These are phyloP conservation scores for Pteruthius melanotis DNA, from an alignment of 2,113 vertebrate species.

Conservation along the genomic window DNA sequence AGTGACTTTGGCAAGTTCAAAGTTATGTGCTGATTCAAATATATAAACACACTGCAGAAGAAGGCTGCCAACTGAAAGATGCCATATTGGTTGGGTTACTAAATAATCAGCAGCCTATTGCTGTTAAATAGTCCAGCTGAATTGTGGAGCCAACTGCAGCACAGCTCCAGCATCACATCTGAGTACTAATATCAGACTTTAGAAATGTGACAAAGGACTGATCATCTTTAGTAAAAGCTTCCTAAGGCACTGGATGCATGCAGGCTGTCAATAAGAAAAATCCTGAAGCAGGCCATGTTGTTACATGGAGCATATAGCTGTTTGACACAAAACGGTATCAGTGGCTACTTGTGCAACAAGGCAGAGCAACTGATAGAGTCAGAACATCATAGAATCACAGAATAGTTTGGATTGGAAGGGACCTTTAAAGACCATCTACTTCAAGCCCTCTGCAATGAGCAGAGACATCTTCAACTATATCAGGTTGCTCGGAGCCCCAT, in stretches of 20 bases:
- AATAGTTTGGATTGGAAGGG: neutral
- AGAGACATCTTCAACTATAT: neutral
- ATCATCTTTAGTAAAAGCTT: neutral
- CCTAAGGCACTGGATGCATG: neutral
- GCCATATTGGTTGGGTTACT: neutral
- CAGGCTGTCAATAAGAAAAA: neutral
- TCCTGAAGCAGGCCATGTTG: neutral
- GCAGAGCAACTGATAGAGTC: neutral
- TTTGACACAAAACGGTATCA: neutral
- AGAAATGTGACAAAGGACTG: neutral
- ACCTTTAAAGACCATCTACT: neutral
- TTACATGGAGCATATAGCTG: neutral
- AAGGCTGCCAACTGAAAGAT: neutral
- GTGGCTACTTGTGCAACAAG: neutral
- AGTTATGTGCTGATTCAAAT: neutral
- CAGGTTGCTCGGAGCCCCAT: neutral
- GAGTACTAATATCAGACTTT: neutral
- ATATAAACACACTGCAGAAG: neutral
- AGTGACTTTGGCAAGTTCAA: conserved; percentile 22
- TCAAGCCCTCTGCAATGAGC: neutral
- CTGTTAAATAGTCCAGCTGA: neutral
- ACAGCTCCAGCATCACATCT: neutral
- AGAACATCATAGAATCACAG: neutral
- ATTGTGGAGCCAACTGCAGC: neutral
- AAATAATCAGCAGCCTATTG: neutral